Base-by-base conservation (phyloP, 1,140 invertebrate genomes). In the Lineus longissimus region DNA sequence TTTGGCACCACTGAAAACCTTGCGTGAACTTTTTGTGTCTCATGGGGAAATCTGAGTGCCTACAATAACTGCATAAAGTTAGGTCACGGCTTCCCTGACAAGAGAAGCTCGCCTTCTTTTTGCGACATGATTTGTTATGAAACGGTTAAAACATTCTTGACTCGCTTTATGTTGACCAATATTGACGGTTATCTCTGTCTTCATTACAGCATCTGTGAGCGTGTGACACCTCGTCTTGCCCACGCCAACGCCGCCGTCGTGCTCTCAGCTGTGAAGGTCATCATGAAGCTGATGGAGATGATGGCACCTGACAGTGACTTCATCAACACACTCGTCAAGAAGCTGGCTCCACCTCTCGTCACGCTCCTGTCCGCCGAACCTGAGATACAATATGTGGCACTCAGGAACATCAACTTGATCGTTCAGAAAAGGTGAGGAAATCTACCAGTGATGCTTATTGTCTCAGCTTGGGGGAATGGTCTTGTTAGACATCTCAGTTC, bases 221-320 rank as follows among this genome's bases (percentile, higher is more conserved):
- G 97, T 67, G 98, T 99, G 64, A 98, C 95, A 15, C 97, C 97
- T 2, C 86, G 97, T 33, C 84, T 99, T 62, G 96, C 97, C 27
- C 97, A 99, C 85, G 97, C 97, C 4, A 99, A 99, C 84, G 97
- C 97, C 43, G 97, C 97, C 41, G 97, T 99, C n/a, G 97, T 99
- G 0, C 84, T 99, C 0, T 98, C 95, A 33, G 95, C 97, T 68
- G 95, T 99, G 2, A 99, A 98, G 87, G 93, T 86, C 11, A 82
- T 89, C 47, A 98, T 98, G 94, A 98, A 99, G 81, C 87, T 98
- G 62, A 94, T 99, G 87, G 96, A 99, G 82, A 94, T 98, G 88
- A 85, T 99, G 65, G 89, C 94, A 27, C 88, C 88, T 6, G 92
- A 95, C 76, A 89, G 91, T 17, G 97, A 99, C 75, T 96, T 98